Conservation (phyloP, 2,113 vertebrate genomes). For the Pao palembangensis region DNA sequence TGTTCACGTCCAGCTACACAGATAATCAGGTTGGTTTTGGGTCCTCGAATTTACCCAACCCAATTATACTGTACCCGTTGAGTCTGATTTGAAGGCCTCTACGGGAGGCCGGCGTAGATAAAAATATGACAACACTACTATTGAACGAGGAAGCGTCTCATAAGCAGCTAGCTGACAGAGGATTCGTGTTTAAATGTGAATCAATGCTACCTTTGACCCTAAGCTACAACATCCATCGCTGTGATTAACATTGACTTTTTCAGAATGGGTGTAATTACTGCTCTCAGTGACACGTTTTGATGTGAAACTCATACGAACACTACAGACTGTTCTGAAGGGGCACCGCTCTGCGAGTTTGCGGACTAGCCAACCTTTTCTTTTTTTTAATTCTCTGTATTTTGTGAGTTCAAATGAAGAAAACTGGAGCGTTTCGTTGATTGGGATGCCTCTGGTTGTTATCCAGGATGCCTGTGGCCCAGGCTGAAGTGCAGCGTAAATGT, state of each 20-base stretch:
- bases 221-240: slow-evolving; percentile 33
- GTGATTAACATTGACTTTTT: slow-evolving; percentile 16
- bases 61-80: too few species aligned
- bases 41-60: too few species aligned
- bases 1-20: too few species aligned
- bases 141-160: not conserved
- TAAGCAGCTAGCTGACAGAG: not conserved
- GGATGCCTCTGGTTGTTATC: not conserved
- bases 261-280: slow-evolving; percentile 35
- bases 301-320: slow-evolving; percentile 45
- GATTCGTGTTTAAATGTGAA: slow-evolving; percentile 19
- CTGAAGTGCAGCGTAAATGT: slow-evolving; percentile 13
- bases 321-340: slow-evolving; percentile 22
- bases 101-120: too few species aligned
- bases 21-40: too few species aligned
- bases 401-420: not conserved
- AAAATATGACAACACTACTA: not conserved
- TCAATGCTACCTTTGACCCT: slow-evolving; percentile 10
- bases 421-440: not conserved
- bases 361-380: slow-evolving; percentile 12
- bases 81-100: too few species aligned
- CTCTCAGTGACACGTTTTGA: slow-evolving; percentile 28
- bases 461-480: slow-evolving; percentile 16
- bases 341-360: slow-evolving; percentile 7
- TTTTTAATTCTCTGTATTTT: slow-evolving; percentile 1